Conservation (phyloP, 2,888 invertebrate genomes). For the Meloe dianella region DNA sequence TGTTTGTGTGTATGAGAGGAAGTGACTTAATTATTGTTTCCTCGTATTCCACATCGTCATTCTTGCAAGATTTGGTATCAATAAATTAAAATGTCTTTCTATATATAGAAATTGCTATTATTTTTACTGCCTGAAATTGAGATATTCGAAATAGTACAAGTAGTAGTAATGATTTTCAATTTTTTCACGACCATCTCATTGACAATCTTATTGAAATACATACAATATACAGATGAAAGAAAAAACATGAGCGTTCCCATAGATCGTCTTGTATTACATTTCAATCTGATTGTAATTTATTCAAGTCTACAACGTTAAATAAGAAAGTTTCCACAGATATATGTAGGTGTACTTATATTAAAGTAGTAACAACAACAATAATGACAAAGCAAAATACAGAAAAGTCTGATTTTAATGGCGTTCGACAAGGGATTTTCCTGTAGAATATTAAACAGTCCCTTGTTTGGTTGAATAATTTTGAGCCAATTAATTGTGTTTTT, state of each 20-base stretch:
- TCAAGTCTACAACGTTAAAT: neutral
- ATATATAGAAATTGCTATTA: neutral
- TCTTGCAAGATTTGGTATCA: too few species aligned
- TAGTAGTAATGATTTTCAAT: neutral
- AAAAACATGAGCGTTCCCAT: neutral
- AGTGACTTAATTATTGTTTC: too few species aligned
- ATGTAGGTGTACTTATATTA: too few species aligned
- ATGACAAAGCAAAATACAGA: neutral
- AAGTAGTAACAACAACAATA: neutral
- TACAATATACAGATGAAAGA: neutral
- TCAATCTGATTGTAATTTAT: neutral
- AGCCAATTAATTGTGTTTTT: conserved; percentile 9
- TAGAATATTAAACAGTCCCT: conserved; percentile 2
- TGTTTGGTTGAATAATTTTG: neutral
- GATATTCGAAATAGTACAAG: neutral
- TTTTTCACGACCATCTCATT: neutral
- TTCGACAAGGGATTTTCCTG: neutral
- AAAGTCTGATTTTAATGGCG: neutral
- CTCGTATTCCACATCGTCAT: too few species aligned
- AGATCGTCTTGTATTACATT: neutral
- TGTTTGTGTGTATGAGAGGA: too few species aligned
- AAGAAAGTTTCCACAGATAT: too few species aligned
- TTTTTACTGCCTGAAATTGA: neutral
- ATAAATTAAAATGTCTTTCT: neutral
- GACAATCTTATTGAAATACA: neutral